Conservation (phyloP, 2,888 invertebrate species). For the Trichogramma evanescens region DNA sequence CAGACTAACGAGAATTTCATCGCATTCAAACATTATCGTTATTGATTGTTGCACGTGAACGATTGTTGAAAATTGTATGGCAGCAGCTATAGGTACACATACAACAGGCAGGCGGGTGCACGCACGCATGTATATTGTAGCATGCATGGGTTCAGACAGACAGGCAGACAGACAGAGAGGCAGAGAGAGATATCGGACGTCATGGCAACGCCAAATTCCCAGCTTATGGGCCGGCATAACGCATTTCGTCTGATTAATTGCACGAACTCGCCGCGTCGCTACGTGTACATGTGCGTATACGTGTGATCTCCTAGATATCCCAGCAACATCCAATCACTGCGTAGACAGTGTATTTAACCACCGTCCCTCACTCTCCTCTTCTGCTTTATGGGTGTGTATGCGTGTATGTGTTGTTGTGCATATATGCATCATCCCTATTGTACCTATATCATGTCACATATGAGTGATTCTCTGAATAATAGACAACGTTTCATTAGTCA, state of each 20-base stretch:
- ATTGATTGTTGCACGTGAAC: conserved; percentile 10
- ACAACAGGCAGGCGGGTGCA: too few species aligned
- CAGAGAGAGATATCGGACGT: background rate
- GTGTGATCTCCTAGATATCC: background rate
- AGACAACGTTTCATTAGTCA: too few species aligned
- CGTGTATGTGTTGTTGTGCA: background rate
- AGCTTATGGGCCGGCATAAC: conserved; percentile 2
- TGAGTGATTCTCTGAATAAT: too few species aligned
- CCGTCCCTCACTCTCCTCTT: background rate
- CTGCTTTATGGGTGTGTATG: background rate
- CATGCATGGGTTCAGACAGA: background rate
- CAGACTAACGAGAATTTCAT: conserved; percentile 8
- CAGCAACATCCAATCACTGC: conserved; percentile 18
- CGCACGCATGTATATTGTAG: too few species aligned
- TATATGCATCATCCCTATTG: background rate
- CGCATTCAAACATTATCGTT: conserved; percentile 12
- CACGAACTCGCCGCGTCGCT: conserved; percentile 14
- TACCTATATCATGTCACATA: too few species aligned
- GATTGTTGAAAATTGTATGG: background rate
- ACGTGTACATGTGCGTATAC: background rate
- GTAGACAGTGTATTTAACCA: conserved; percentile 17
- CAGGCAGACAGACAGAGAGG: background rate
- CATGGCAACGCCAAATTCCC: conserved; percentile 17
- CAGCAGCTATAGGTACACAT: too few species aligned
- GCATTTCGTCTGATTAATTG: conserved; percentile 25